Base-by-base conservation (phyloP, 2,113 vertebrate genomes). In the Turdus rufiventris region DNA sequence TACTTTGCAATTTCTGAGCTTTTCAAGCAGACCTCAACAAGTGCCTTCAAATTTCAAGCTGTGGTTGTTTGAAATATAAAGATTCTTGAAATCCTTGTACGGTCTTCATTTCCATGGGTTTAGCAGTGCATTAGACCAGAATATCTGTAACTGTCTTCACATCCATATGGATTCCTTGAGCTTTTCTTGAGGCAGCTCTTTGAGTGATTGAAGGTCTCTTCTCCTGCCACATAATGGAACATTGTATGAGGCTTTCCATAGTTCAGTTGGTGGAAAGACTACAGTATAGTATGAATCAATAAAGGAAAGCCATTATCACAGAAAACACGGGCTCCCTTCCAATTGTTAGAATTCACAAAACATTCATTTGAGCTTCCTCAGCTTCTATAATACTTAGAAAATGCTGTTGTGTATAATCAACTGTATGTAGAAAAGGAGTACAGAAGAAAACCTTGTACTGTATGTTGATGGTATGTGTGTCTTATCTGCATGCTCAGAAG, bases 171-270 rank as follows among this genome's bases (percentile, higher is more conserved):
- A 50, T 66, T 77, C 53, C 25, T 66, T 76, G 28, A 81, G 65
- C 34, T 72, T 51, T 43, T 57, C 42, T 56, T 38, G 47, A 77
- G 57, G 58, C 65, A 77, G 42, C 47, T 50, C 20, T 85, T 81
- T 28, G 28, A 50, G 20, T 33, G 34, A 61, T 31, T 50, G 70
- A 38, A 65, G 82, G 24, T 66, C 12, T 60, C 57, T 66, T 28
- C 14, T 82, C 8, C 21, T 84, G 42, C 67, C 56, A 1, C 0
- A 0, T 62, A 6, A 33, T 34, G 31, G 60, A 66, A 17, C 16
- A 9, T 29, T 66, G 34, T 42, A 8, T 48, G 40, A 66, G 58
- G 38, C 51, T 81, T 76, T 61, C 53, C 2, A 0, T 28, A 24
- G 47, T 77, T 66, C 42, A 61, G 7, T 48, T 34, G 26, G 36